A percentile compares a stretch with the other conserved stretches of the same genome.
phyloP scores from a whole-genome alignment of 2,888 invertebrate genomes.

The Exephanes ischioxanthus region DNA sequence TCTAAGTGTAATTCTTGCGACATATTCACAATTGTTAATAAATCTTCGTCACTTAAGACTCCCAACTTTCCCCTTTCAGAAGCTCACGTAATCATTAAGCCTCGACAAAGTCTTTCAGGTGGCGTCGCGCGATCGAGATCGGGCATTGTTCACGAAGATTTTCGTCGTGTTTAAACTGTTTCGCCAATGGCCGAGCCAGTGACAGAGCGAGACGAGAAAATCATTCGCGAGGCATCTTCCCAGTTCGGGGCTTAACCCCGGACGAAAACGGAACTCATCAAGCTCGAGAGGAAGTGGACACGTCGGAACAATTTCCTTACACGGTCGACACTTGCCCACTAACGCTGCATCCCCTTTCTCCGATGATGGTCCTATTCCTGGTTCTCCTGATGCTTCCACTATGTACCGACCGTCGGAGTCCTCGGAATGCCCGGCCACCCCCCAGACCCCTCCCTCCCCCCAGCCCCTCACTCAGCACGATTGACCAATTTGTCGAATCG shows the following conservation, averaged over 20 bases:
- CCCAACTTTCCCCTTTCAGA: too few relatives aligned
- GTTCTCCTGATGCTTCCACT: constrained; percentile 1
- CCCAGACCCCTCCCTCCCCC: constrained; percentile 50
- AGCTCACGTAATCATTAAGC: too few relatives aligned
- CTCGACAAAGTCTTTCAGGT: too few relatives aligned
- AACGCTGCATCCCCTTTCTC: constrained; percentile 35
- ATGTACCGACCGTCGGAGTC: constrained; percentile 31
- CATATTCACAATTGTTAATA: too few relatives aligned
- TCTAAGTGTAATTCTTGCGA: too few relatives aligned
- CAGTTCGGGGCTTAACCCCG: constrained; percentile 34
- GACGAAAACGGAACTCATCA: constrained; percentile 84
- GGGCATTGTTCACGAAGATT: not conserved
- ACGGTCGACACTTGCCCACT: constrained; percentile 67
- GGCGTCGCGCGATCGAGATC: not conserved
- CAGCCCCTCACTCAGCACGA: constrained; percentile 73
- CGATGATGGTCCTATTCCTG: constrained; percentile 24
- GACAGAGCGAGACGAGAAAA: constrained; percentile 40
- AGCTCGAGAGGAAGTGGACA: constrained; percentile 83
- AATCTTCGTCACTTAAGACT: too few relatives aligned
- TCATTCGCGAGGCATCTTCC: constrained; percentile 41
- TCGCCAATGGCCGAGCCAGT: not conserved
- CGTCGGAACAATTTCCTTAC: constrained; percentile 85
- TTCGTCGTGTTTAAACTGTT: not conserved
- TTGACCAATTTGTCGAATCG: constrained; percentile 84
- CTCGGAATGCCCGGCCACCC: constrained; percentile 41